These are phyloP conservation scores for Gastrophryne carolinensis DNA, from an alignment of 2,797 vertebrate species.

Conservation along the genomic window DNA sequence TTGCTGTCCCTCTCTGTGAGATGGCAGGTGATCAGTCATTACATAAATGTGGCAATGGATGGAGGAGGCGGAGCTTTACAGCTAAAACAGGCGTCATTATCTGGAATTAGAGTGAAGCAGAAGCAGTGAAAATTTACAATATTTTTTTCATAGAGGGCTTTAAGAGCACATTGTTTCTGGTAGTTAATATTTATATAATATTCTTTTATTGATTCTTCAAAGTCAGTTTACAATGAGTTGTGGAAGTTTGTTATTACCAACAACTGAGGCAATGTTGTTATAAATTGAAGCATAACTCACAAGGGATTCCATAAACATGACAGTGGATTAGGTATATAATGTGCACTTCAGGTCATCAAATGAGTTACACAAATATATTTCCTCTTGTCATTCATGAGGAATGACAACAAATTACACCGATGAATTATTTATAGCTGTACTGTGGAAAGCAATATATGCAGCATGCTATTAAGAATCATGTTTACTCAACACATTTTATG, in stretches of 20 bases:
- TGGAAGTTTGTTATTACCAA: background rate
- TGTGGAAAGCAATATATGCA: background rate
- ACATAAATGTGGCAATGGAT: too few species aligned
- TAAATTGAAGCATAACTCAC: background rate
- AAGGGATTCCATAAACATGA: background rate
- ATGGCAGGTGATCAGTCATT: too few species aligned
- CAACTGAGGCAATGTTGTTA: constrained; percentile 10
- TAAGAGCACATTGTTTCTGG: too few species aligned
- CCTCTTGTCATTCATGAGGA: background rate
- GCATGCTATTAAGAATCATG: background rate
- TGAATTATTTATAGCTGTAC: constrained; percentile 13
- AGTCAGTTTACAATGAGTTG: background rate
- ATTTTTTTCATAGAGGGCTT: too few species aligned
- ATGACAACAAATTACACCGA: constrained; percentile 1
- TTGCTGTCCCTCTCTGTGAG: too few species aligned
- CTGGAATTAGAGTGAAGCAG: too few species aligned
- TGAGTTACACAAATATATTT: constrained; percentile 9
- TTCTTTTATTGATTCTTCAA: background rate
- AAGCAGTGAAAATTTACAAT: too few species aligned
- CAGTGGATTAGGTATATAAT: constrained; percentile 14
- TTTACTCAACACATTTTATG: background rate
- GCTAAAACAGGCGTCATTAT: too few species aligned
- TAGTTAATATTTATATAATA: background rate
- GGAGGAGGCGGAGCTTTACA: too few species aligned
- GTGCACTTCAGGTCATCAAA: background rate